These are phyloP conservation scores for Cyanoderma ruficeps DNA, from an alignment of 2,113 vertebrate genomes.

Conservation along the genomic window DNA sequence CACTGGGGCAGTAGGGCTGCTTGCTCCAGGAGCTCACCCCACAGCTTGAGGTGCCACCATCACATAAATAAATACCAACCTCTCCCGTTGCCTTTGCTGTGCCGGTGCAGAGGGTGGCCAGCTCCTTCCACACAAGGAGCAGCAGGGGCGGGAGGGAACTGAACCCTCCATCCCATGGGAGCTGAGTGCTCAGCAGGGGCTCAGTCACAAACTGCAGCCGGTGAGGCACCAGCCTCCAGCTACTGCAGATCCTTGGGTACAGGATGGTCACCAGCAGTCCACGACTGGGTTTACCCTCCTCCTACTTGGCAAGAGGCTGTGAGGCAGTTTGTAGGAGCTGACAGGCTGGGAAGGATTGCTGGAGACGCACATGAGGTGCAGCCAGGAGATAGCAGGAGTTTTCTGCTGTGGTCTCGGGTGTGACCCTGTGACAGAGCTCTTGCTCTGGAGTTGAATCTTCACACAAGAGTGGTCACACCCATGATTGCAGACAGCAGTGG, in stretches of 20 bases:
- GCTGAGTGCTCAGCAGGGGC: not conserved
- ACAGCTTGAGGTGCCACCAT: not conserved
- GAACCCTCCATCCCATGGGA: rapidly evolving
- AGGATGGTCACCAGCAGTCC: not conserved
- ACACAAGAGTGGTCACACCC: not conserved
- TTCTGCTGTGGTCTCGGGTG: not conserved
- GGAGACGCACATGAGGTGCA: not conserved
- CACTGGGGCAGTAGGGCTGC: not conserved
- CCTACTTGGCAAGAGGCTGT: not conserved
- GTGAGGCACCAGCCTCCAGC: not conserved
- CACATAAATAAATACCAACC: not conserved
- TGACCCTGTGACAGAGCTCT: not conserved
- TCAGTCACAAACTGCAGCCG: rapidly evolving
- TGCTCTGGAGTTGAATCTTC: not conserved
- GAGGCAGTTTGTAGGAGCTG: not conserved
- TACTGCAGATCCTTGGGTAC: not conserved
- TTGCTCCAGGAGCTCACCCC: not conserved
- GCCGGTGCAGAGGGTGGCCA: not conserved
- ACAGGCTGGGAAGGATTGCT: not conserved
- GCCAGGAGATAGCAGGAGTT: not conserved
- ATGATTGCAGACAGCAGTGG: not conserved
- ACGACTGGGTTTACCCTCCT: not conserved
- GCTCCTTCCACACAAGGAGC: not conserved
- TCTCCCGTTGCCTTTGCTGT: rapidly evolving
- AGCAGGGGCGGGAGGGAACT: not conserved